phyloP scores from a whole-genome alignment of 1,140 invertebrate genomes.

The Papilio machaon region DNA sequence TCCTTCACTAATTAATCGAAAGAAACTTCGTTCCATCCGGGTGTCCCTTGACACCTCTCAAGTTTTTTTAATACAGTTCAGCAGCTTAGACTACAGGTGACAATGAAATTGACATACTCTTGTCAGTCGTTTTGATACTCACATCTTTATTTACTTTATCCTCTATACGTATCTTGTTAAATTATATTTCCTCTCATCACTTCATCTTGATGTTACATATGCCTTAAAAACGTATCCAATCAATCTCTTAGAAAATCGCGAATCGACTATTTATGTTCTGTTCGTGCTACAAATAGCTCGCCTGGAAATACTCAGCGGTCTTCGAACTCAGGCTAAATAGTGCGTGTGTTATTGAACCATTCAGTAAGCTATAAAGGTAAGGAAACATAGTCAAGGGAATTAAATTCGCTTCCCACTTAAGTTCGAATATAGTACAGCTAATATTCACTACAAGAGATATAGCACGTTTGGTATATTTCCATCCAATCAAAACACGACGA shows the following conservation, averaged over 20 bases:
- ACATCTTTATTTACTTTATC: too few relatives aligned
- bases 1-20: too few relatives aligned
- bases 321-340: constrained; percentile 33
- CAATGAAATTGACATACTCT: too few relatives aligned
- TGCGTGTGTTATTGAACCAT: constrained; percentile 36
- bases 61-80: too few relatives aligned
- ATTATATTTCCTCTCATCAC: not conserved
- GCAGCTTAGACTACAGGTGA: too few relatives aligned
- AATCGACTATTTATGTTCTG: constrained; percentile 34
- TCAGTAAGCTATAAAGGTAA: constrained; percentile 17
- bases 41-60: too few relatives aligned
- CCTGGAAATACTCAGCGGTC: constrained; percentile 36
- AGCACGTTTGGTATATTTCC: too few relatives aligned
- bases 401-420: not conserved
- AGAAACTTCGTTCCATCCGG: too few relatives aligned
- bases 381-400: not conserved
- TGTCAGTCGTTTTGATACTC: too few relatives aligned
- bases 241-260: constrained; percentile 12
- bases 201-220: not conserved
- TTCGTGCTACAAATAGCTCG: constrained; percentile 28
- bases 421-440: not conserved
- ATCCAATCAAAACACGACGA: too few relatives aligned
- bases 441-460: too few relatives aligned
- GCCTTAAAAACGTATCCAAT: constrained; percentile 17
- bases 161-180: too few relatives aligned